phyloP scores from a whole-genome alignment of 2,888 invertebrate species.

The Dynastes maya region DNA sequence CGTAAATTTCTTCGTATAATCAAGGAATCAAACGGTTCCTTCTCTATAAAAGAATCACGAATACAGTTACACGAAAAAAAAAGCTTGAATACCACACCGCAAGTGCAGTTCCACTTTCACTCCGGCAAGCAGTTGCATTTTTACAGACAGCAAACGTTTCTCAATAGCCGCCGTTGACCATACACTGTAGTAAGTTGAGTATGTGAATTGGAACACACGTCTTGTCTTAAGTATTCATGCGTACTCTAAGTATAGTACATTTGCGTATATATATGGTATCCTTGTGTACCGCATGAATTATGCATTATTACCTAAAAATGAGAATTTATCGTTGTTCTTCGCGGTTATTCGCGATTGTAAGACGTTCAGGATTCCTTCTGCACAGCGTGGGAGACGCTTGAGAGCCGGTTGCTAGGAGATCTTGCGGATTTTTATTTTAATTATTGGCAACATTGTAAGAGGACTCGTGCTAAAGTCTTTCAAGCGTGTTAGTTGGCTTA shows the following conservation, averaged over 20 bases:
- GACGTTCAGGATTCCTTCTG: constrained; percentile 19
- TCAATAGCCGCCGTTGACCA: not conserved
- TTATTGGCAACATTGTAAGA: constrained; percentile 43
- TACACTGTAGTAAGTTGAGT: not conserved
- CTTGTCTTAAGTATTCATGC: constrained; percentile 8
- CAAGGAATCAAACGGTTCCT: not conserved
- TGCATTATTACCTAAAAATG: constrained; percentile 21
- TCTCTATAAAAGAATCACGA: not conserved
- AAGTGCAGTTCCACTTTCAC: constrained; percentile 37
- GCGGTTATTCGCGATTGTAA: not conserved
- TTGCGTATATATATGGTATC: constrained; percentile 1
- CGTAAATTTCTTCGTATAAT: too few species aligned
- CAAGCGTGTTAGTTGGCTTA: constrained; percentile 37
- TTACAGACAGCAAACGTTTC: constrained; percentile 20
- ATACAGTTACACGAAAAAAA: not conserved
- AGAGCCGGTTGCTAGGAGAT: constrained; percentile 45
- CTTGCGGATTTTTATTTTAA: constrained; percentile 44
- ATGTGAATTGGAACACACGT: constrained; percentile 26
- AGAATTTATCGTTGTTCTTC: constrained; percentile 6
- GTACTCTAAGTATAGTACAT: not conserved
- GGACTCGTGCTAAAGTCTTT: constrained; percentile 43
- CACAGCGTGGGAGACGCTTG: constrained; percentile 30
- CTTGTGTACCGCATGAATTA: not conserved
- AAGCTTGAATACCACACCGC: not conserved
- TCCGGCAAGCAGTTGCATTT: constrained; percentile 8